Evolutionary conservation across 2,888 invertebrate species (phyloP), one percentile per base, ranked within the genome.

Genomic region (Ethmia dodecea): DNA sequence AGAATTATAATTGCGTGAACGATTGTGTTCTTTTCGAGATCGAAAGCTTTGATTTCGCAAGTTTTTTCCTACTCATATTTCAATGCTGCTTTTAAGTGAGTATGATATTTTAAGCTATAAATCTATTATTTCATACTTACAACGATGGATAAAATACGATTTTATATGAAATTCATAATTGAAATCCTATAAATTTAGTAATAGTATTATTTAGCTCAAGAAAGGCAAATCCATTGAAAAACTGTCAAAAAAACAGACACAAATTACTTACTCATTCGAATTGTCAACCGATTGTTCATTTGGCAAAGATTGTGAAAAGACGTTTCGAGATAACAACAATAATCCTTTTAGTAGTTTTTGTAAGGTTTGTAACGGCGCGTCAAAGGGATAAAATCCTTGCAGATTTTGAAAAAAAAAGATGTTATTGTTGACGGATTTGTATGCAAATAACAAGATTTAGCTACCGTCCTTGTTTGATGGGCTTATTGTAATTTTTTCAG

Each of bases 381-480:
- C 65, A 78, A 83, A 80, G 78, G 53, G 71, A 78, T 74, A 65
- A 68, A 29, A 29, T 31, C 34, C 49, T 70, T 59, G 64, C 60
- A 62, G 55, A 65, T 64, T 59, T 60, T 52, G 29, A 13, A 39
- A 49, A 61, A 60, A 75, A 75, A 79, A 76, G 67, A 42, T 9
- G 11, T 49, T 57, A 62, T 77, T 81, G 76, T 79, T 56, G 46
- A 47, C 40, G 52, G 62, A 65, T 62, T 73, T 81, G 80, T 81
- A 81, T 83, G 83, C 80, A 83, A 84, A 81, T 84, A 84, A 83
- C 66, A 76, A 69, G 75, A 81, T 81, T 78, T 73, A 45, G 83
- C 86, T 86, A 84, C 86, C 64, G 78, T 71, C 58, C 50, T 40
- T 43, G 37, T 61, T 64, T 69, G 63, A 66, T 50, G 55, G 61